Evolutionary conservation across 2,113 vertebrate species (phyloP).

Genomic region (Chaetodon auriga): DNA sequence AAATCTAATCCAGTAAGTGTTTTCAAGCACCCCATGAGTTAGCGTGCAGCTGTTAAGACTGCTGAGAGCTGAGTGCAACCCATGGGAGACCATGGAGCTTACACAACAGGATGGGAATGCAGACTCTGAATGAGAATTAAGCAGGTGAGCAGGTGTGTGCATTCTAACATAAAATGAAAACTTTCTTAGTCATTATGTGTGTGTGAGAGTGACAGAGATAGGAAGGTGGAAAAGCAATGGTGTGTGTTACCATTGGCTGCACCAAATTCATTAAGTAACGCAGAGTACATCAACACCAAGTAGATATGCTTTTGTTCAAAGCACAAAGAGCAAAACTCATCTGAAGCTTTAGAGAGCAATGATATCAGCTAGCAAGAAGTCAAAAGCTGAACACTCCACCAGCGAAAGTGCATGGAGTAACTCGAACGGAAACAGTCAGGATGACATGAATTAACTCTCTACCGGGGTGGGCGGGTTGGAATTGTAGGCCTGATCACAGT

Average conservation of each 20-base stretch:
- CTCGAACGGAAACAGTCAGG: conserved; percentile 5
- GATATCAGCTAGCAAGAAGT: not conserved
- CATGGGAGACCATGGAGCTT: not conserved
- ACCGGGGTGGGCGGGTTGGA: conserved; percentile 42
- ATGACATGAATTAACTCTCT: conserved; percentile 59
- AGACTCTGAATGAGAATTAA: conserved; percentile 12
- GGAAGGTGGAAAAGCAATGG: not conserved
- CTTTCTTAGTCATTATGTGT: not conserved
- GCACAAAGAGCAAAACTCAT: not conserved
- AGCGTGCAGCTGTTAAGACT: not conserved
- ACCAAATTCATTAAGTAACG: not conserved
- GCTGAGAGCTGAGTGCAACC: not conserved
- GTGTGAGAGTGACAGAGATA: not conserved
- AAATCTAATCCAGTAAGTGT: conserved; percentile 39
- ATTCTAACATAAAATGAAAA: conserved; percentile 15
- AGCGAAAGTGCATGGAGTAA: conserved; percentile 17
- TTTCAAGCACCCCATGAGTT: conserved; percentile 5
- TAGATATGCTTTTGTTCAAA: conserved; percentile 4
- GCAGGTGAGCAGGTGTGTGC: conserved; percentile 8
- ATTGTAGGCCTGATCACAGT: conserved; percentile 40
- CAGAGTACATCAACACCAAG: not conserved
- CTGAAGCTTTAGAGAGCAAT: conserved; percentile 9
- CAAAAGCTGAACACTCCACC: not conserved
- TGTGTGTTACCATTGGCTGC: not conserved
- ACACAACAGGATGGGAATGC: conserved; percentile 12